Base-by-base conservation (phyloP, 2,888 invertebrate genomes). In the Byasa hedistus region DNA sequence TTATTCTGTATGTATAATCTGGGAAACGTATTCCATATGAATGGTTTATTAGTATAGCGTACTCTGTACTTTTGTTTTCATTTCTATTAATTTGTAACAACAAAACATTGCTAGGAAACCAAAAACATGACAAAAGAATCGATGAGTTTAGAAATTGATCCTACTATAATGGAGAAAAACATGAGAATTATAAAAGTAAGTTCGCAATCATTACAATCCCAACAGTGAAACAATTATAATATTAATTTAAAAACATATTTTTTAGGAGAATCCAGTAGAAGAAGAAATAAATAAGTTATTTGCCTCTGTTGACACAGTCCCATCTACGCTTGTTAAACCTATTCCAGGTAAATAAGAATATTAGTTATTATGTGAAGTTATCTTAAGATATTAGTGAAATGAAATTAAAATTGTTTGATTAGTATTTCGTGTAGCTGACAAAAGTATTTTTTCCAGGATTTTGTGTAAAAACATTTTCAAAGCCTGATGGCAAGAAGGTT, bases 391-490 rank as follows among this genome's bases (percentile, higher is more conserved):
- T 27, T 5, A 27, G 24, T 39, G 8, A 39, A 39, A 39, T 39
- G 7, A 39, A 55, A 23, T 23, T 24, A 24, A 27, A n/a, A 56
- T 19, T n/a, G 8, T 56, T 19, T 27, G 19, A 56, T 27, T 56
- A 15, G n/a, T 27, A 8, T 32, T 15, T 57, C 5, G 19, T 3
- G 36, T 15, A 21, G 15, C 27, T 57, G n/a, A 57, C 17, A 7
- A 0, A 21, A 57, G 36, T 57, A 65, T 52, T 22, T 56, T 23
- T 65, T 55, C n/a, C 57, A 96, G 97, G 97, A 59, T 93, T 95
- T 72, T 97, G 97, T 80, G 93, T 97, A 0, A 97, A 97, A 89
- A 93, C 95, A 5, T 94, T 91, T 70, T 94, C 94, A 70, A 89
- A 92, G 21, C 92, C 93, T 57, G 93, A 93, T 44, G 93, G 92